A percentile compares a stretch with the other conserved stretches of the same genome.
Evolutionary conservation across 1,140 invertebrate species (phyloP).

Genomic region (Meteorus sp.): DNA sequence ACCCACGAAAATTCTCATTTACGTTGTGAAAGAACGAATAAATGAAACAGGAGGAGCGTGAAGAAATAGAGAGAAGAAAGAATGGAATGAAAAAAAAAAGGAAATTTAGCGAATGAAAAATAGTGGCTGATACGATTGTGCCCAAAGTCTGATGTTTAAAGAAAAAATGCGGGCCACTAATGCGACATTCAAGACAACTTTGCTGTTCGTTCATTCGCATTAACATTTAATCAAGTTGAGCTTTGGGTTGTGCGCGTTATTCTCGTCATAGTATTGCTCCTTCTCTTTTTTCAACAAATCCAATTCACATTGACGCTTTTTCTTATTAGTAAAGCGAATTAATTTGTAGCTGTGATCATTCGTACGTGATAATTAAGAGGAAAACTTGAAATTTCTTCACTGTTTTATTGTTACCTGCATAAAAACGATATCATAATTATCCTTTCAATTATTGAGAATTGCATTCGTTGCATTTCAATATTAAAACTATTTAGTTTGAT

Average conservation of each 20-base stretch:
- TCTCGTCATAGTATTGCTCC: not conserved
- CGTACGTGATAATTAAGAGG: not conserved
- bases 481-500: too few relatives aligned
- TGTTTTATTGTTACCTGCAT: too few relatives aligned
- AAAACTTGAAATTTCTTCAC: not conserved
- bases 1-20: not conserved
- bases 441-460: too few relatives aligned
- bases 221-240: slow-evolving; percentile 17
- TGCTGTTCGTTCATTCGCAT: slow-evolving; percentile 5
- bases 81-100: too few relatives aligned
- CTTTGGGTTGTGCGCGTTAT: not conserved
- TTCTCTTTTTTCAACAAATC: not conserved
- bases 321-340: not conserved
- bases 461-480: too few relatives aligned
- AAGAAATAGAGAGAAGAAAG: too few relatives aligned
- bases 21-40: not conserved
- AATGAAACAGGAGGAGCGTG: not conserved
- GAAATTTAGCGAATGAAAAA: too few relatives aligned
- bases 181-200: slow-evolving; percentile 26
- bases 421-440: too few relatives aligned
- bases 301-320: not conserved
- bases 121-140: slow-evolving; percentile 7
- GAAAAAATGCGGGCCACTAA: slow-evolving; percentile 11
- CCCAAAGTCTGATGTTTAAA: slow-evolving; percentile 6
- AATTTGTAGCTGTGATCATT: not conserved